A percentile compares a stretch with the other conserved stretches of the same genome.
These are phyloP conservation scores for Takifugu ocellatus DNA, from an alignment of 2,797 vertebrate genomes.

Conservation along the genomic window DNA sequence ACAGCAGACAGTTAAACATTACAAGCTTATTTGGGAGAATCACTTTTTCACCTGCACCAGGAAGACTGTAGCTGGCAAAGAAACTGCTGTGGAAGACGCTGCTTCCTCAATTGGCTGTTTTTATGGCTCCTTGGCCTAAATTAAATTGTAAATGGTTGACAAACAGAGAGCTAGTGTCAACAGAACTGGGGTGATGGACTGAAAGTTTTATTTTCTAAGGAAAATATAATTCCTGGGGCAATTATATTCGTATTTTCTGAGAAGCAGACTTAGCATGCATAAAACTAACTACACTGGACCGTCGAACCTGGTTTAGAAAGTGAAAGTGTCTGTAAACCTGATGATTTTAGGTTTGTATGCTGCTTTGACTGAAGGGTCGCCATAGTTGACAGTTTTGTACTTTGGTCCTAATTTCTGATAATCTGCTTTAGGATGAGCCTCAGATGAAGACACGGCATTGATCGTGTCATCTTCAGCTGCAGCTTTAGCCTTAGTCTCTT, in stretches of 20 bases:
- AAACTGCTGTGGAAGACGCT: not conserved
- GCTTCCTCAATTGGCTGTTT: not conserved
- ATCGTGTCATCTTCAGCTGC: constrained; percentile 14
- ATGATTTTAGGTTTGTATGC: constrained; percentile 82
- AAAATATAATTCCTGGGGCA: too few species aligned
- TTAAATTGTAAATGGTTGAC: not conserved
- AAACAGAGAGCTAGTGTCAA: too few species aligned
- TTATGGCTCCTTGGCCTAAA: too few species aligned
- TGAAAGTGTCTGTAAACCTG: constrained; percentile 81
- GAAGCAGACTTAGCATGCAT: too few species aligned
- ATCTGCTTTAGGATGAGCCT: constrained; percentile 19
- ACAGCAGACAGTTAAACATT: not conserved
- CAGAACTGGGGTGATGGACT: too few species aligned
- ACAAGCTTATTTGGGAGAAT: not conserved
- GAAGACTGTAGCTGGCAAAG: not conserved
- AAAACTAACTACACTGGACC: not conserved
- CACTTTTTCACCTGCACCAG: not conserved
- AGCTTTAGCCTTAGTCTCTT: constrained; percentile 3
- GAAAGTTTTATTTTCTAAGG: too few species aligned
- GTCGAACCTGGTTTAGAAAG: constrained; percentile 55
- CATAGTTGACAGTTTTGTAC: constrained; percentile 86
- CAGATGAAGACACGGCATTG: not conserved
- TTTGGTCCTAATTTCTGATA: constrained; percentile 63
- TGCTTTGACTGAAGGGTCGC: constrained; percentile 76
- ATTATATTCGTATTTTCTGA: too few species aligned